Percentiles rank a stretch among this genome's conserved stretches.
These are phyloP conservation scores for Calliphora vomitoria DNA, from an alignment of 2,888 invertebrate species.

Conservation along the genomic window DNA sequence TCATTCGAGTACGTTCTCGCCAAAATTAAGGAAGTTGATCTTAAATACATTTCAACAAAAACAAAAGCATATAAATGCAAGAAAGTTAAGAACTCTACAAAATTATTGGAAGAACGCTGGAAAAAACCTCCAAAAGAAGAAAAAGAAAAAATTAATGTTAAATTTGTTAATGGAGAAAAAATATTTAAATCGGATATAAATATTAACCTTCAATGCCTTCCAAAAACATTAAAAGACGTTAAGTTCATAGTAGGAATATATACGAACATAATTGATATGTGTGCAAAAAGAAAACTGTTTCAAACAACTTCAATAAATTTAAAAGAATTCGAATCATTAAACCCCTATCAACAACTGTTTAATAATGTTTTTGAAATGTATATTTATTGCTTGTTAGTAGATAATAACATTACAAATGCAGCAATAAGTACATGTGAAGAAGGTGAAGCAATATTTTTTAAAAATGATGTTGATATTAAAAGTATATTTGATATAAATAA, in stretches of 20 bases:
- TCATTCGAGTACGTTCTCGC: neutral
- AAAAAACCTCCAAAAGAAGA: neutral
- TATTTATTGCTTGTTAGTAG: neutral
- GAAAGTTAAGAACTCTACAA: neutral
- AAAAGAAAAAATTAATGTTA: neutral
- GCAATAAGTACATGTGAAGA: neutral
- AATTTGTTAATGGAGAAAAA: neutral
- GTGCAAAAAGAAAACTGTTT: neutral
- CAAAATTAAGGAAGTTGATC: neutral
- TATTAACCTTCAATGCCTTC: neutral
- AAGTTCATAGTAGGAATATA: neutral
- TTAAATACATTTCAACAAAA: neutral
- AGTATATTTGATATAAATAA: neutral
- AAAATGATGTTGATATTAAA: neutral
- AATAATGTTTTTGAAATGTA: slow-evolving; percentile 9
- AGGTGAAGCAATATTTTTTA: neutral
- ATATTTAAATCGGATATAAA: neutral
- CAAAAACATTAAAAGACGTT: neutral
- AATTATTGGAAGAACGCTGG: neutral
- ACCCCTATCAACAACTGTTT: neutral
- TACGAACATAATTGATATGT: neutral
- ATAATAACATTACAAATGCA: neutral
- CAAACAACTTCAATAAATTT: neutral
- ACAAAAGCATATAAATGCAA: neutral
- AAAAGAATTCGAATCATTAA: neutral